Base-by-base conservation (phyloP, 2,113 vertebrate genomes). In the Brachypteracias leptosomus region DNA sequence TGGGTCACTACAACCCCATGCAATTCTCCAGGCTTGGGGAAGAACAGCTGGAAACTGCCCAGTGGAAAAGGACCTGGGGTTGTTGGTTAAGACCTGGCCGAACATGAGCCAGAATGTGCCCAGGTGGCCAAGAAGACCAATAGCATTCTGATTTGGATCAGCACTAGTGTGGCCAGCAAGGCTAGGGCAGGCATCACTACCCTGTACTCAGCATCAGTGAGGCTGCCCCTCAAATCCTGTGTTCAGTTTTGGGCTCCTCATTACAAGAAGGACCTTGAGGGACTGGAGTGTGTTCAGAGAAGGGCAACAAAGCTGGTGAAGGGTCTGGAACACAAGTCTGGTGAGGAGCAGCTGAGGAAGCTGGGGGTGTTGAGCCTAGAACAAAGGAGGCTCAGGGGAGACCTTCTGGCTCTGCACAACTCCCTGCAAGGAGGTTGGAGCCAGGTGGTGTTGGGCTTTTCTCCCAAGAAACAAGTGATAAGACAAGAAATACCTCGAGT, bases 371-470 rank as follows among this genome's bases (percentile, higher is more conserved):
- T 44, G 5, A 26, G 7, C 4, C 14, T 72, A 22, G 17, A 26
- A 36, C 16, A 74, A 35, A 84, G 13, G 22, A 71, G 20, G 16
- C 16, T 71, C 15, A 46, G 26, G 13, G 13, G 10, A 11, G 29
- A 25, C 42, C 18, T 63, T 7, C 3, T 75, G 2, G 1, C 7
- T n/a, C 57, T 66, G 3, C 28, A 13, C 16, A 70, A 1, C 29
- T 36, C 5, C 24, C 26, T n/a, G 26, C 14, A 10, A 31, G 26
- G n/a, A 47, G 10, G 2, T 4, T 19, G 19, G 2, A 40, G 33
- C 0, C 0, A 0, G 7, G 9, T 1, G 3, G 11, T 2, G 2
- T 18, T 0, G 0, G 10, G 33, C 18, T 62, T 9, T 73, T 26
- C 40, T 78, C 36, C 13, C 42, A 25, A 10, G 6, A 3, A 21